Evolutionary conservation across 92 coral and sea anemone species (phyloP).

Genomic region (Epizoanthus ramosus): DNA sequence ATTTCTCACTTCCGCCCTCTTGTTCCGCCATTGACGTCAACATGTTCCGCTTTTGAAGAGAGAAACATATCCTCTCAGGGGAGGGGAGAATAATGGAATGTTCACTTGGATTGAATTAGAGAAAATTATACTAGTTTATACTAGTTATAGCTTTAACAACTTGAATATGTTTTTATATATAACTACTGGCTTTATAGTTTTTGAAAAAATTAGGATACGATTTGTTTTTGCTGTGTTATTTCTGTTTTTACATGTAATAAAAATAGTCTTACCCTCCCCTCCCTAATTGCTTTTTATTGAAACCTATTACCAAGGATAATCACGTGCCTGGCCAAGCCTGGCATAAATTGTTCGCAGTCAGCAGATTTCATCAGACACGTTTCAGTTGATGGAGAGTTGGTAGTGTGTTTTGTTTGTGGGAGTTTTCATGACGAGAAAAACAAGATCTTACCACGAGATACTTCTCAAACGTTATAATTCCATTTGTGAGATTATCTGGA

Average conservation of each 20-base stretch:
- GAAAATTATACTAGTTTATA: not conserved
- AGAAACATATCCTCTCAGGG: not conserved
- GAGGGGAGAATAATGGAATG: not conserved
- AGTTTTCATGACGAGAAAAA: constrained; percentile 38
- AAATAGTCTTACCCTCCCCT: not conserved
- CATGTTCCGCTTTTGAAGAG: constrained; percentile 19
- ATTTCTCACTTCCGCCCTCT: not conserved
- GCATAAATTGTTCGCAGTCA: not conserved
- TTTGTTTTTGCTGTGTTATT: not conserved
- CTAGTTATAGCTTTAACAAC: no score
- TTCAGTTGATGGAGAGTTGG: not conserved
- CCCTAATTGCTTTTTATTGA: not conserved
- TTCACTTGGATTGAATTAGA: not conserved
- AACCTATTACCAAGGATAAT: constrained; percentile 9
- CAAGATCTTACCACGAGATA: constrained; percentile 15
- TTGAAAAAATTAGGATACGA: not conserved
- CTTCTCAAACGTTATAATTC: constrained; percentile 24
- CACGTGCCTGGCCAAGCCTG: not conserved
- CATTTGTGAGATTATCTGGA: constrained; percentile 21
- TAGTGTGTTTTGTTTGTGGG: not conserved
- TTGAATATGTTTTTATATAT: no score
- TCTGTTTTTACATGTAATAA: not conserved
- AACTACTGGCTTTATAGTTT: not conserved
- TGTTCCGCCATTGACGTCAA: constrained; percentile 29
- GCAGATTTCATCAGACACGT: constrained; percentile 41